A percentile compares a stretch with the other conserved stretches of the same genome.
Evolutionary conservation across 1,140 invertebrate genomes (phyloP).

Genomic region (Antheraea mylitta): DNA sequence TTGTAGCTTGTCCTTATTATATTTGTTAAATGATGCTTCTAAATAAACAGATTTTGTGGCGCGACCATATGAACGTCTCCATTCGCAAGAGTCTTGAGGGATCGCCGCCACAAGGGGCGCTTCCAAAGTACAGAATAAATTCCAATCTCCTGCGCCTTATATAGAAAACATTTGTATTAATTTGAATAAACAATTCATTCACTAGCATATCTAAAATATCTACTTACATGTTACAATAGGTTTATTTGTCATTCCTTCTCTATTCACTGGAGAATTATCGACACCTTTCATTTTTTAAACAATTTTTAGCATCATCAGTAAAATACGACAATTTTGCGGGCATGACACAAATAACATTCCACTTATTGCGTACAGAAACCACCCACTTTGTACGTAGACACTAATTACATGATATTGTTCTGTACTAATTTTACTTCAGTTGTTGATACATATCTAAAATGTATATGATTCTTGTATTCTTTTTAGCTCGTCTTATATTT

Average conservation of each 20-base stretch:
- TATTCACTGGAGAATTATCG: constrained; percentile 61
- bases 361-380: constrained; percentile 43
- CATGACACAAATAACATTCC: constrained; percentile 62
- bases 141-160: constrained; percentile 93
- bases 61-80: constrained; percentile 91
- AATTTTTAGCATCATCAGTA: constrained; percentile 54
- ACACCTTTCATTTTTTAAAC: constrained; percentile 72
- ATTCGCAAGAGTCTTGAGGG: constrained; percentile 92
- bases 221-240: constrained; percentile 80
- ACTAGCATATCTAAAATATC: not conserved
- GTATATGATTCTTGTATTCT: constrained; percentile 30
- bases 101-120: constrained; percentile 87
- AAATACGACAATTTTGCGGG: constrained; percentile 57
- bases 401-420: constrained; percentile 10
- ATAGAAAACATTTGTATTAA: constrained; percentile 21
- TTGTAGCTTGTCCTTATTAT: constrained; percentile 84
- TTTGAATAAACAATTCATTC: constrained; percentile 1
- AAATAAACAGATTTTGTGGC: constrained; percentile 91
- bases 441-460: constrained; percentile 16
- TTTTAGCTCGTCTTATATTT: constrained; percentile 42
- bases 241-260: constrained; percentile 77
- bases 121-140: constrained; percentile 91
- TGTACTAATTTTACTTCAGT: not conserved
- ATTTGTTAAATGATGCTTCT: constrained; percentile 91
- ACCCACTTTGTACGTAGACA: constrained; percentile 45